Evolutionary conservation across 2,797 vertebrate genomes (phyloP).

Genomic region (Rhinatrema bivittatum): DNA sequence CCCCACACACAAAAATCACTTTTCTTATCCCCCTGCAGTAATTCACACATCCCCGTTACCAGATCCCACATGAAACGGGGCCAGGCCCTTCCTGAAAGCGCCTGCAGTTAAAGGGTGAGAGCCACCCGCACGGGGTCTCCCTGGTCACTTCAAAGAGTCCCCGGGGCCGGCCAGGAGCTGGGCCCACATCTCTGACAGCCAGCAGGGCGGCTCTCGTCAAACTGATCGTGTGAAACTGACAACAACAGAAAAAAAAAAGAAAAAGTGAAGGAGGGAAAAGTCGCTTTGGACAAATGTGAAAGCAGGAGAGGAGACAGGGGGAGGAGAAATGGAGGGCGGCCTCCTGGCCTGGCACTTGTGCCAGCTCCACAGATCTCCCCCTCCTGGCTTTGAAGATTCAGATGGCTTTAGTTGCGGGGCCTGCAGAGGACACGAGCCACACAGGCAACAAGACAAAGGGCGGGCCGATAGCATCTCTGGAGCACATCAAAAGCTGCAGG

Average conservation of each 20-base stretch:
- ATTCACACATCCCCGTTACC: background rate
- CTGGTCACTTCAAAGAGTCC: background rate
- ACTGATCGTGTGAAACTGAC: background rate
- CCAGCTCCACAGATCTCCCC: background rate
- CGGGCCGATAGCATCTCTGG: constrained; percentile 29
- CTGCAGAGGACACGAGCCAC: constrained; percentile 30
- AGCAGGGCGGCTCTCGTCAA: background rate
- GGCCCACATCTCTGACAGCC: background rate
- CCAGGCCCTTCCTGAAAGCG: background rate
- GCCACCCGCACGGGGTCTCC: background rate
- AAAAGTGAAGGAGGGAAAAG: background rate
- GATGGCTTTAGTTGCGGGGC: constrained; percentile 16
- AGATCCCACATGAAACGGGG: background rate
- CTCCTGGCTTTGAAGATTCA: constrained; percentile 12
- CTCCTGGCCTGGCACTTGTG: background rate
- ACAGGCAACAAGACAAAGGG: constrained; percentile 27
- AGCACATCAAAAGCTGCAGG: constrained; percentile 33
- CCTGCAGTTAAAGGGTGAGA: background rate
- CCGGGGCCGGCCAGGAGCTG: background rate
- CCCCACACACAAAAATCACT: background rate
- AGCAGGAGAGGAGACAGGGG: background rate
- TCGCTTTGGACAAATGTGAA: background rate
- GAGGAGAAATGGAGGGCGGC: background rate
- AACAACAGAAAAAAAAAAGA: background rate
- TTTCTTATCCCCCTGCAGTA: background rate